Conservation (phyloP, 2,888 invertebrate species). For the Apodemia mormo region DNA sequence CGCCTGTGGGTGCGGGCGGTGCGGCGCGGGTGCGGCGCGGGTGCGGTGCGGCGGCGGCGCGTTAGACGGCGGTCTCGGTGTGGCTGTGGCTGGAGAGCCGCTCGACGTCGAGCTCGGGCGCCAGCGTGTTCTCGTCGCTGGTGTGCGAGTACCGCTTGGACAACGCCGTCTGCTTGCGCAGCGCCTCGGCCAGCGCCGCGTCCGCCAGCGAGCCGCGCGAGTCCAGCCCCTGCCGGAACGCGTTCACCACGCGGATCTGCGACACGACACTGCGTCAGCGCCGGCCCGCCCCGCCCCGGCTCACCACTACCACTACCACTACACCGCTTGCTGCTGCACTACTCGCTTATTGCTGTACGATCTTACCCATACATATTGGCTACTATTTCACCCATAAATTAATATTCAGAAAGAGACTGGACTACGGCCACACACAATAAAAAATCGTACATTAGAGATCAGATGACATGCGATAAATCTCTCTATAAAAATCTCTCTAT, state of each 20-base stretch:
- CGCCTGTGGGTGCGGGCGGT: slow-evolving; percentile 56
- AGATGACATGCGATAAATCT: no score
- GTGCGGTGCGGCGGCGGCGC: slow-evolving; percentile 38
- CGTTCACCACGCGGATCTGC: slow-evolving; percentile 99
- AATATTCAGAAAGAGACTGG: not conserved
- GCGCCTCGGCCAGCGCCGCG: slow-evolving; percentile 95
- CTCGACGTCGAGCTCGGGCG: slow-evolving; percentile 95
- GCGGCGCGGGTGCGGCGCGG: slow-evolving; percentile 21
- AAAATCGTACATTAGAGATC: no score
- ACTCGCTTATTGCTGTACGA: slow-evolving; percentile 33
- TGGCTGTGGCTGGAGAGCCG: slow-evolving; percentile 95
- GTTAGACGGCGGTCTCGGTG: slow-evolving; percentile 96
- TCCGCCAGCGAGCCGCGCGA: slow-evolving; percentile 96
- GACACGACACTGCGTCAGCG: slow-evolving; percentile 44
- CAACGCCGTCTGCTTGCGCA: slow-evolving; percentile 95
- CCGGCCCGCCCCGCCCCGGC: slow-evolving; percentile 28
- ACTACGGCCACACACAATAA: no score
- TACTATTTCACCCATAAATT: not conserved
- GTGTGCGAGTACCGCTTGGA: slow-evolving; percentile 96
- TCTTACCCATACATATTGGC: not conserved
- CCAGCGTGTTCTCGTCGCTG: slow-evolving; percentile 91
- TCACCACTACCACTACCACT: no score
- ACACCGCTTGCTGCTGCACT: slow-evolving; percentile 26
- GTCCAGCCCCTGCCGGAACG: slow-evolving; percentile 99
- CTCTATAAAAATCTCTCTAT: no score